Evolutionary conservation across 2,797 vertebrate genomes (phyloP), one percentile per base, ranked within the genome.

Genomic region (Sitta carolinensis): DNA sequence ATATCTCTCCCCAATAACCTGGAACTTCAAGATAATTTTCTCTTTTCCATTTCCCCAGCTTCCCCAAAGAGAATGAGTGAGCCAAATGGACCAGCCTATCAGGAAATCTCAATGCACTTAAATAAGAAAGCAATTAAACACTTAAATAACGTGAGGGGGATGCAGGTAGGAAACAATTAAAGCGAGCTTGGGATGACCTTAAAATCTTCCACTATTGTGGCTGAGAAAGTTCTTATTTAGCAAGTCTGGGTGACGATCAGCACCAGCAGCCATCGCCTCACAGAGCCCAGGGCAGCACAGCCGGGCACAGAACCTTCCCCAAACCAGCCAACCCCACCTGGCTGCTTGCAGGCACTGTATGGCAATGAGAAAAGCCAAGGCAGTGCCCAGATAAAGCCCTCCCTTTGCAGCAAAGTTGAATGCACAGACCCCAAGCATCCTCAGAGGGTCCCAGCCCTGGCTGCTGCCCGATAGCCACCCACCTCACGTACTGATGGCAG

Each of bases 241-340:
- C 29, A 2, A 15, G 9, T 3, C 7, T 27, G 70, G 30, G 38
- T 50, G 80, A 9, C 0, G 0, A 9, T 6, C 12, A 51, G 55
- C 57, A n/a, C 16, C 63, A 26, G 20, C 23, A 13, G 1, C 47
- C 36, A 22, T 5, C 63, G 7, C 36, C 38, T 19, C 30, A 0
- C 13, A 20, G 40, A 32, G 58, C 43, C 11, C n/a, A 50, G 9
- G 72, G 15, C 78, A 57, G 84, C 75, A 57, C 17, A 16, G 22
- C 7, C 1, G 0, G 11, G 11, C 18, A 1, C 67, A 3, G 4
- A 20, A 3, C 79, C 32, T 10, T 15, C 54, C 68, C 52, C 52
- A 23, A 1, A 5, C 3, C 5, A 0, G 0, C 13, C 0, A 2
- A 21, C 7, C 42, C 52, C 1, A 0, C 10, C 32, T 13, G 26